Evolutionary conservation across 1,140 invertebrate genomes (phyloP).

Genomic region (Drosophila equinoxialis): DNA sequence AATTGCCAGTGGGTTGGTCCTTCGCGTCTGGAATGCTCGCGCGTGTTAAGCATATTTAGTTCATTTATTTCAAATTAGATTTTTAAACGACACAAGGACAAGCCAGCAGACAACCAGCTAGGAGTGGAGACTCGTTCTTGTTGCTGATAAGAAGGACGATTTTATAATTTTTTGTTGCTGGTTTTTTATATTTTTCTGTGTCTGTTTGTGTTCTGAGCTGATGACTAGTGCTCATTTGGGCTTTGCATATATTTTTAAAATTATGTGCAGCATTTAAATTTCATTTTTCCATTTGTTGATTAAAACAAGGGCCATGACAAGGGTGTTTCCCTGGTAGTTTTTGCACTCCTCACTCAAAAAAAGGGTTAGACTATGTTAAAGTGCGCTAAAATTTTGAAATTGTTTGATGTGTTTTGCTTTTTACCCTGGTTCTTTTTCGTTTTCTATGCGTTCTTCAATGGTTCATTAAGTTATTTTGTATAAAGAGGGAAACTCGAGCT

Average conservation of each 20-base stretch:
- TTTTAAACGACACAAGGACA: constrained; percentile 43
- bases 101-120: not conserved
- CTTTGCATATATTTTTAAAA: constrained; percentile 56
- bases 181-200: not conserved
- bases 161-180: not conserved
- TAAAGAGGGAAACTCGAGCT: constrained; percentile 22
- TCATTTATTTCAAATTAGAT: constrained; percentile 83
- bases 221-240: constrained; percentile 45
- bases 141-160: constrained; percentile 65
- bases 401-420: constrained; percentile 67
- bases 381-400: constrained; percentile 58
- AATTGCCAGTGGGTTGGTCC: constrained; percentile 5
- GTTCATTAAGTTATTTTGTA: constrained; percentile 69
- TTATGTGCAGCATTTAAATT: constrained; percentile 50
- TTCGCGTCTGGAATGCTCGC: constrained; percentile 33
- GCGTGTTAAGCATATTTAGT: constrained; percentile 83
- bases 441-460: constrained; percentile 47
- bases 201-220: constrained; percentile 16
- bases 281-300: constrained; percentile 68
- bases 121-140: constrained; percentile 14
- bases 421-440: constrained; percentile 20
- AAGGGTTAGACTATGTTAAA: constrained; percentile 69
- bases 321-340: constrained; percentile 34
- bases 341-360: constrained; percentile 19
- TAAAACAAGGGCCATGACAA: constrained; percentile 62